phyloP scores from a whole-genome alignment of 1,140 invertebrate genomes.

The Globodera rostochiensis region DNA sequence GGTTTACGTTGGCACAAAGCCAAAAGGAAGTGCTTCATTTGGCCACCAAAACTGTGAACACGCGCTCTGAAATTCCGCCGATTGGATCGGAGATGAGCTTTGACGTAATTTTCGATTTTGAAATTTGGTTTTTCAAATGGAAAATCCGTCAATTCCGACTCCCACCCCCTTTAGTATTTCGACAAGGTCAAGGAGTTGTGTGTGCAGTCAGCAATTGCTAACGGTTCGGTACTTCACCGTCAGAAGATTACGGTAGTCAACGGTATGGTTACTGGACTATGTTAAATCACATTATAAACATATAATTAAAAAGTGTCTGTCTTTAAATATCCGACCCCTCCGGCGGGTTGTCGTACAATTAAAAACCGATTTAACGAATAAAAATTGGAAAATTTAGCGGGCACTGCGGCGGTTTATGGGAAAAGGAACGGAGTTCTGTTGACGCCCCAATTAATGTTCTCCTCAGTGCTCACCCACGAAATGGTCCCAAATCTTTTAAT shows the following conservation, averaged over 20 bases:
- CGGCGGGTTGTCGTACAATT: not conserved
- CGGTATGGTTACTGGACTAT: not conserved
- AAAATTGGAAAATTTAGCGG: slow-evolving; percentile 28
- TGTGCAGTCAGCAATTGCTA: slow-evolving; percentile 37
- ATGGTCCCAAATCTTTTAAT: slow-evolving; percentile 44
- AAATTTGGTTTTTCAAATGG: slow-evolving; percentile 13
- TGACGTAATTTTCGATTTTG: slow-evolving; percentile 27
- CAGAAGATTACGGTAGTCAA: slow-evolving; percentile 62
- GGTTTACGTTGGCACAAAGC: slow-evolving; percentile 56
- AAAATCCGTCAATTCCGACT: not conserved
- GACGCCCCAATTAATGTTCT: slow-evolving; percentile 60
- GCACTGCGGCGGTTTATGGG: slow-evolving; percentile 61
- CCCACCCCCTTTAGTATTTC: slow-evolving; percentile 43
- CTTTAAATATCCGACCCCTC: not conserved
- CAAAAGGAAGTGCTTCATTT: slow-evolving; percentile 53
- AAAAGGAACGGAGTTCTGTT: slow-evolving; percentile 62
- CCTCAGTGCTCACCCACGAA: slow-evolving; percentile 60
- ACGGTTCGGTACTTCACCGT: slow-evolving; percentile 49
- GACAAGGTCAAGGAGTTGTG: slow-evolving; percentile 60
- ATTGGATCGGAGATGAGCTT: slow-evolving; percentile 47
- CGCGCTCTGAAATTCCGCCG: not conserved
- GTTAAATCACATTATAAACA: not conserved
- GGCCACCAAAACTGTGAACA: slow-evolving; percentile 40
- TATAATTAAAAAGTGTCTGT: not conserved
- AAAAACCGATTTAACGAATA: not conserved